phyloP scores from a whole-genome alignment of 2,113 vertebrate genomes.

The Mormyrus lacerda region DNA sequence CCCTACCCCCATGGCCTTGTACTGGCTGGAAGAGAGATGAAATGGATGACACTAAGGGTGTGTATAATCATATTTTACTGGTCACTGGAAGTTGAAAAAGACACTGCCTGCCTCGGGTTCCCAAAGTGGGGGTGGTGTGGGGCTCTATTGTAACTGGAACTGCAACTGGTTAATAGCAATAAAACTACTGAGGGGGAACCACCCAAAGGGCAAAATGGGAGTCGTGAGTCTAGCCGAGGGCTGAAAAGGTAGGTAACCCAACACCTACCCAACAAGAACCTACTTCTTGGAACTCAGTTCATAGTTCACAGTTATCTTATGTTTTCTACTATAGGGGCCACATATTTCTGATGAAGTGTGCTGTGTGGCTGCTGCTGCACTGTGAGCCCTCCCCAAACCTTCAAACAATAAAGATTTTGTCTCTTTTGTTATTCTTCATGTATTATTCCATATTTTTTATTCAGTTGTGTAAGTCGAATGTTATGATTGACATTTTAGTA shows the following conservation, averaged over 20 bases:
- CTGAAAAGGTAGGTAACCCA: not conserved
- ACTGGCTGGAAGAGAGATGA: not conserved
- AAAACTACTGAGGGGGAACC: not conserved
- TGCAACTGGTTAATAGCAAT: not conserved
- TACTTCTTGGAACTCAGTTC: not conserved
- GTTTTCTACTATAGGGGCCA: not conserved
- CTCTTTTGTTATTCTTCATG: not conserved
- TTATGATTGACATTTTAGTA: not conserved
- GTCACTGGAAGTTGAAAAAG: not conserved
- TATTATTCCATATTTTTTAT: not conserved
- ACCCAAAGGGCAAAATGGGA: not conserved
- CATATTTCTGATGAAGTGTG: not conserved
- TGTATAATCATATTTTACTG: not conserved
- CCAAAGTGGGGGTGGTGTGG: not conserved
- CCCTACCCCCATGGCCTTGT: not conserved
- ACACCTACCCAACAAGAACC: not conserved
- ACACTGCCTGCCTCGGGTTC: not conserved
- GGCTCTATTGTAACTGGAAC: not conserved
- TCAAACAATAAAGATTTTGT: not conserved
- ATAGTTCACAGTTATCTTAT: not conserved
- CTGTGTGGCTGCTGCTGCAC: not conserved
- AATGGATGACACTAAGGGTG: not conserved
- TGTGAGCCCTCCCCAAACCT: not conserved
- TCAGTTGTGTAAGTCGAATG: not conserved
- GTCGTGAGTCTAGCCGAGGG: not conserved